Percentiles rank a stretch among this genome's conserved stretches.
Conservation (phyloP, 2,888 invertebrate species). For the Odontocolon sp. region DNA sequence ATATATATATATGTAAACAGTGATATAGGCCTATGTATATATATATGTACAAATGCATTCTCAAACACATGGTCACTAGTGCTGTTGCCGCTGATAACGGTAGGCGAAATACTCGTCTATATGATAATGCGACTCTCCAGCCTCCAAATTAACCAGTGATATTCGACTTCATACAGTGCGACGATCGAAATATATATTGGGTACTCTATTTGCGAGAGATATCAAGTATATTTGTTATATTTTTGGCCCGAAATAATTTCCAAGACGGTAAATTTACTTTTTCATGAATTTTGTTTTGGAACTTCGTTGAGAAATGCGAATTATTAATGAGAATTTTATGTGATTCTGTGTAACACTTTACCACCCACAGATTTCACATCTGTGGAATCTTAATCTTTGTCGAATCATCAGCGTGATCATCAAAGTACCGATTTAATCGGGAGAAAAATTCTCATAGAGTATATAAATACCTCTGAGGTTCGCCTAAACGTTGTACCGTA, state of each 20-base stretch:
- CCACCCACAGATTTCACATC: conserved; percentile 44
- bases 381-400: conserved; percentile 25
- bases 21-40: conserved; percentile 10
- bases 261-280: too few relatives aligned
- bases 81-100: conserved; percentile 69
- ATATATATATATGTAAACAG: conserved; percentile 3
- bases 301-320: too few relatives aligned
- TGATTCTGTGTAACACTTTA: not conserved
- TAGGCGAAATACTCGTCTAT: conserved; percentile 77
- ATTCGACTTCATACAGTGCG: conserved; percentile 45
- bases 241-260: too few relatives aligned
- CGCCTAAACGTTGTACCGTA: conserved; percentile 25
- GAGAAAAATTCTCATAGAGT: conserved; percentile 9
- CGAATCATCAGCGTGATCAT: conserved; percentile 42
- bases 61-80: conserved; percentile 25
- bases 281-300: too few relatives aligned
- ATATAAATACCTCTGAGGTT: conserved; percentile 28
- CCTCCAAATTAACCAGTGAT: conserved; percentile 73
- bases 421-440: conserved; percentile 43
- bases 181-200: conserved; percentile 27
- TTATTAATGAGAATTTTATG: too few relatives aligned
- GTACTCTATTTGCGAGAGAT: too few relatives aligned
- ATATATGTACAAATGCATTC: conserved; percentile 34
- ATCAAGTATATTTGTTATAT: too few relatives aligned
- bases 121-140: conserved; percentile 74